Percentiles rank a stretch among this genome's conserved stretches.
Evolutionary conservation across 2,797 vertebrate species (phyloP).

Genomic region (Buceros bicornis): DNA sequence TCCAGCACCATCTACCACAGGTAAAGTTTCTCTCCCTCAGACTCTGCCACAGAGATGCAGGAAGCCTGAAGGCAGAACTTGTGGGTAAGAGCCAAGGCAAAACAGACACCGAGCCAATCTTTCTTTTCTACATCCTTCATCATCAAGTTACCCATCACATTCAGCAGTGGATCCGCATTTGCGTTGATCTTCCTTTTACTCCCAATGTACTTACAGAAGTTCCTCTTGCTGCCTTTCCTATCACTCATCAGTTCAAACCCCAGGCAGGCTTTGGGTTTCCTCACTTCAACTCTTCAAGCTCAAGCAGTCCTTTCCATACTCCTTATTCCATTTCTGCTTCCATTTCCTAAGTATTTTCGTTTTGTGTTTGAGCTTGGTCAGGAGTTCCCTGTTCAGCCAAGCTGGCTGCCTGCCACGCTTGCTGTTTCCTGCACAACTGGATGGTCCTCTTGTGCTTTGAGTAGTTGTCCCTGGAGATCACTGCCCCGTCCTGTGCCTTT

Average conservation of each 20-base stretch:
- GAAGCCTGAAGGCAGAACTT: background rate
- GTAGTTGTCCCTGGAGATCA: background rate
- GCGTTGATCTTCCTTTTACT: background rate
- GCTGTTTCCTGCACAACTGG: conserved; percentile 26
- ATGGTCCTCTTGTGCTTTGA: conserved; percentile 13
- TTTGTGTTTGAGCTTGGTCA: background rate
- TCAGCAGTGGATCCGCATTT: background rate
- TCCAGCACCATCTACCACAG: background rate
- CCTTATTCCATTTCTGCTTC: background rate
- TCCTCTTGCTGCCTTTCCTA: background rate
- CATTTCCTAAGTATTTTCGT: background rate
- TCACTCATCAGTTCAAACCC: background rate
- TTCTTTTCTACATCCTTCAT: background rate
- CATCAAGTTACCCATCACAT: background rate
- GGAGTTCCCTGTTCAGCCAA: background rate
- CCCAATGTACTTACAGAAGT: background rate
- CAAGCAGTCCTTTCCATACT: background rate
- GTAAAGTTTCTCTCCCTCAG: background rate
- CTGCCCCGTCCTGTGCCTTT: background rate
- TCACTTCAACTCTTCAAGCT: background rate
- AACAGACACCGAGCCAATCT: background rate
- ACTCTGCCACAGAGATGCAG: background rate
- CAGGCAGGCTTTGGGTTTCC: background rate
- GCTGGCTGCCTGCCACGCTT: conserved; percentile 40
- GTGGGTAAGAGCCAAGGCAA: background rate